Base-by-base conservation (phyloP, 2,113 vertebrate species). In the Crotalus horridus region DNA sequence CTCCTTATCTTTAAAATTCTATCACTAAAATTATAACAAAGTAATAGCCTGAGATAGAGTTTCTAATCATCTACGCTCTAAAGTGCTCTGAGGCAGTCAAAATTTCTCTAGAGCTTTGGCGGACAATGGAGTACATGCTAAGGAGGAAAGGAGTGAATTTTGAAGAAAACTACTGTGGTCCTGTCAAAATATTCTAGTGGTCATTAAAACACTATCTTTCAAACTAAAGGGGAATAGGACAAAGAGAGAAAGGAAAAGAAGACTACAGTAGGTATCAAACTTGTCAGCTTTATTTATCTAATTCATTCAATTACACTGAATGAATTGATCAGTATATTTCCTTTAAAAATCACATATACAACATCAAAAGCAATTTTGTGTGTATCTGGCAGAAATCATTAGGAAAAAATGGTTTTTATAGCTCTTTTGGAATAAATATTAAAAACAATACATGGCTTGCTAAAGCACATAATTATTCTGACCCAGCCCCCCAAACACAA, bases 221-320 rank as follows among this genome's bases (percentile, higher is more conserved):
- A 55, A 92, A 54, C 13, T 39, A 88, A 61, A 88, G 33, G 12
- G 29, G 21, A 46, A 86, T 55, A 26, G 85, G 59, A 10, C 24
- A 74, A 5, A 89, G 61, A 43, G 39, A 21, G 74, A 81, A 81
- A 81, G 17, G 7, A 43, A 81, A 21, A 81, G 74, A 81, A 81
- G 17, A 6, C 6, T 81, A 51, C 48, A 51, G 48, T 51, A 43
- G 74, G 17, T 81, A 81, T 17, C 74, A 21, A 81, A 43, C 17
- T 8, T 39, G 69, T 39, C 69, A 81, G 33, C 33, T 81, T 94
- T 93, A 92, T 95, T 96, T 95, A 87, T 91, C 89, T 88, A 92
- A 89, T 46, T 81, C 33, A 90, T 56, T 55, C 81, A 87, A n/a
- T 43, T 56, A 23, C 33, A 64, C 26, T 64, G 61, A 61, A 61